Conservation (phyloP, 2,888 invertebrate species). For the Stenodema calcarata region DNA sequence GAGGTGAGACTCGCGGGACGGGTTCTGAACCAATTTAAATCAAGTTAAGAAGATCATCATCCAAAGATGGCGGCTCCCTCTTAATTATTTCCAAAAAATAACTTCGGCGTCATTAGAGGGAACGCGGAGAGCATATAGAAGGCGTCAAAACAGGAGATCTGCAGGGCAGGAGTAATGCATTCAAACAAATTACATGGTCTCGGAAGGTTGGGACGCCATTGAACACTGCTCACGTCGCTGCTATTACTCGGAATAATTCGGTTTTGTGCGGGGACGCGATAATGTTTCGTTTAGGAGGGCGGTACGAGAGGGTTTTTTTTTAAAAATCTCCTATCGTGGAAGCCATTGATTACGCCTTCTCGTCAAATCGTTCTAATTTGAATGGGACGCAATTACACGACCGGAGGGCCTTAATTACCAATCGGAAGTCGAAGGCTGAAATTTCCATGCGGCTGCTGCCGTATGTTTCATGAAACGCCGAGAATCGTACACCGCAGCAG, state of each 20-base stretch:
- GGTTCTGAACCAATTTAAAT: background rate
- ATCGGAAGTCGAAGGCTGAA: background rate
- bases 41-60: background rate
- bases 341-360: background rate
- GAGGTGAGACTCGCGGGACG: background rate
- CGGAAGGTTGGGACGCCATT: background rate
- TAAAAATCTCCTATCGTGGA: background rate
- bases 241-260: background rate
- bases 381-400: background rate
- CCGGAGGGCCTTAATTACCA: background rate
- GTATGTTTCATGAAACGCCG: background rate
- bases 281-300: background rate
- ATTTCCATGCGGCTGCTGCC: too few relatives aligned
- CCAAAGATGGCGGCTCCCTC: background rate
- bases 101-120: background rate
- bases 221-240: background rate
- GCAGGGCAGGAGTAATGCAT: background rate
- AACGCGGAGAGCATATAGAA: background rate
- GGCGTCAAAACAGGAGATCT: background rate
- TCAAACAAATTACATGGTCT: background rate
- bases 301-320: background rate
- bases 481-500: too few relatives aligned
- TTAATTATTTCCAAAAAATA: background rate
- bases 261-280: background rate
- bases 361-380: background rate